These are phyloP conservation scores for Gymnothorax reevesii DNA, from an alignment of 2,797 vertebrate species.

Conservation along the genomic window DNA sequence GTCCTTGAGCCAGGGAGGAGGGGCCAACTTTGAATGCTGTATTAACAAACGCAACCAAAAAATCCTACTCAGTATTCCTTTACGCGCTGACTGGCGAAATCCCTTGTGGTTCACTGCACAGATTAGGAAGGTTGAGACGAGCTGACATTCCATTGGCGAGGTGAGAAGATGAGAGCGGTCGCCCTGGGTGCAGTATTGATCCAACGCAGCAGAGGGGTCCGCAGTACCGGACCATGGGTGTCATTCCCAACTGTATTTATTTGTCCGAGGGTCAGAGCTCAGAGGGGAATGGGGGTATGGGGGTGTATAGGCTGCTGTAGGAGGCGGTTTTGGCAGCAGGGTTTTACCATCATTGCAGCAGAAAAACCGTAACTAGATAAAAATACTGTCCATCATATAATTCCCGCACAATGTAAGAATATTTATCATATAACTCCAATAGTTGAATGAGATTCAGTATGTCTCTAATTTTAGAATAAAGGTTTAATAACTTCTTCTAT, in stretches of 20 bases:
- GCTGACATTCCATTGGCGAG: background rate
- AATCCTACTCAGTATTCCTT: too few relatives aligned
- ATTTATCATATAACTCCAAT: too few relatives aligned
- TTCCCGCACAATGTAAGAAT: background rate
- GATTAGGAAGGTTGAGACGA: background rate
- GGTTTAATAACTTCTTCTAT: too few relatives aligned
- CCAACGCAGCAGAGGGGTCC: background rate
- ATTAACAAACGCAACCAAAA: too few relatives aligned
- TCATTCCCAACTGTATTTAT: slow-evolving; percentile 2
- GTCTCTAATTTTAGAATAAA: too few relatives aligned
- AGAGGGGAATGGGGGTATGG: too few relatives aligned
- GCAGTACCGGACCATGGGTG: background rate
- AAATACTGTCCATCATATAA: background rate
- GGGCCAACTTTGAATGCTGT: too few relatives aligned
- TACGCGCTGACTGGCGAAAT: background rate
- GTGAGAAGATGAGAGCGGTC: background rate
- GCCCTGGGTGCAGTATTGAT: slow-evolving; percentile 4
- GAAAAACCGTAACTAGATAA: background rate
- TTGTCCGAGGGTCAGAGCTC: background rate
- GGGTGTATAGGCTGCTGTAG: background rate
- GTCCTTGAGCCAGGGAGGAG: too few relatives aligned
- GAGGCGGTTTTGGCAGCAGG: background rate
- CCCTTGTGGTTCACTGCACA: background rate
- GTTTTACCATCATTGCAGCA: slow-evolving; percentile 21
- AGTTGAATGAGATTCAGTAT: too few relatives aligned